Base-by-base conservation (phyloP, 2,797 vertebrate species). In the Cuniculus paca region DNA sequence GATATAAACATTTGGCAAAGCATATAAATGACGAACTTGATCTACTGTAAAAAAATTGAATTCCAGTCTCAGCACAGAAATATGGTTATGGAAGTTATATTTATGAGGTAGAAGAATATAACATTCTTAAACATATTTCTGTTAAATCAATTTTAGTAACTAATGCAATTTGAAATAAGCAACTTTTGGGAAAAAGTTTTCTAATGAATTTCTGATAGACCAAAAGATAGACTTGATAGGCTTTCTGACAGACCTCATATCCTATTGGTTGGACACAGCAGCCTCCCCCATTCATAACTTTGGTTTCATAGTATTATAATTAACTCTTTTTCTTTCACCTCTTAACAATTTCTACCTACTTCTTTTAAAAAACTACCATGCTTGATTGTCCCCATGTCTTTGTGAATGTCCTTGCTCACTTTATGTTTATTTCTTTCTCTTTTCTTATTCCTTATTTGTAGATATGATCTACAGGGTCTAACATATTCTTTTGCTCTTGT, bases 11-110 rank as follows among this genome's bases (percentile, higher is more conserved):
- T 36, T 75, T 97, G 88, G 58, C 7, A 80, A 45, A 87, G 20
- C 20, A 83, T 95, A 93, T 74, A 94, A 92, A 96, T 65, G 85
- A 36, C 87, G 92, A 95, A 58, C 61, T 81, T 89, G 48, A 92
- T 72, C 11, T 85, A 74, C 58, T 90, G 36, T 31, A 74, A 75
- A 96, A 95, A 94, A 77, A 56, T 8, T 92, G 22, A 90, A 88
- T 93, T 94, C 95, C 48, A 65, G 26, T 88, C 86, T 95, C 79
- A 88, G 61, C 28, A 93, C 28, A 91, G 34, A 95, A 90, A 94
- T 79, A 79, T 0, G 93, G 48, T 84, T 82, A 78, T 92, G 42
- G 65, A 92, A 94, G 97, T 95, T 88, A 58, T 70, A 68, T 36
- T 68, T 68, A 68, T 68, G 63, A 68, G 16, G 87, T 50, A 0